Percentiles rank a stretch among this genome's conserved stretches.
Conservation (phyloP, 2,888 invertebrate species). For the Plagodis dolabraria region DNA sequence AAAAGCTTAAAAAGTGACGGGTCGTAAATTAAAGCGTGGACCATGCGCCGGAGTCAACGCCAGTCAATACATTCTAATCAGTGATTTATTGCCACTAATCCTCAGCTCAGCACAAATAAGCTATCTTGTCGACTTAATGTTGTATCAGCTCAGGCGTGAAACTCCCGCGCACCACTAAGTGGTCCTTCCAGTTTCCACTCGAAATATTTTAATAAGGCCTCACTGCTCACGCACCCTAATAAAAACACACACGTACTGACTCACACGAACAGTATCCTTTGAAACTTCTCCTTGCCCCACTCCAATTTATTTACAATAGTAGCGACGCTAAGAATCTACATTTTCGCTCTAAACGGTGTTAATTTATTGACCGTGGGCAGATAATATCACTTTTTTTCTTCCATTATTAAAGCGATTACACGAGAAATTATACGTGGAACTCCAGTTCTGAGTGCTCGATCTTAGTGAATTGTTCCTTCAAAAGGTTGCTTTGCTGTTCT, state of each 20-base stretch:
- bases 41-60: constrained; percentile 75
- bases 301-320: constrained; percentile 81
- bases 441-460: constrained; percentile 69
- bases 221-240: constrained; percentile 84
- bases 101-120: constrained; percentile 84
- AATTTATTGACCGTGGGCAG: constrained; percentile 85
- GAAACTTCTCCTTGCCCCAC: constrained; percentile 63
- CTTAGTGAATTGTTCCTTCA: constrained; percentile 36
- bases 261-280: constrained; percentile 65
- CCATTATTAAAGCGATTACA: constrained; percentile 85
- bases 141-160: constrained; percentile 84
- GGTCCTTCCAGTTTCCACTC: constrained; percentile 85
- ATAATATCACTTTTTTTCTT: constrained; percentile 84
- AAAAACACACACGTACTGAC: constrained; percentile 75
- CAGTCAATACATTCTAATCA: constrained; percentile 85
- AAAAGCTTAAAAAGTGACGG: constrained; percentile 72
- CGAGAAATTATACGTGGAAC: constrained; percentile 83
- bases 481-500: constrained; percentile 47
- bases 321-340: constrained; percentile 83
- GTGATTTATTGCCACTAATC: constrained; percentile 84
- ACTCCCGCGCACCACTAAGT: constrained; percentile 85
- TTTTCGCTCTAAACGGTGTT: constrained; percentile 85
- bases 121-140: constrained; percentile 85
- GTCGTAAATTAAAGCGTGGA: constrained; percentile 71
- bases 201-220: constrained; percentile 85